Evolutionary conservation across 1,140 invertebrate genomes (phyloP), one percentile per base, ranked within the genome.

Genomic region (Pseudomyrmex dendroicus): DNA sequence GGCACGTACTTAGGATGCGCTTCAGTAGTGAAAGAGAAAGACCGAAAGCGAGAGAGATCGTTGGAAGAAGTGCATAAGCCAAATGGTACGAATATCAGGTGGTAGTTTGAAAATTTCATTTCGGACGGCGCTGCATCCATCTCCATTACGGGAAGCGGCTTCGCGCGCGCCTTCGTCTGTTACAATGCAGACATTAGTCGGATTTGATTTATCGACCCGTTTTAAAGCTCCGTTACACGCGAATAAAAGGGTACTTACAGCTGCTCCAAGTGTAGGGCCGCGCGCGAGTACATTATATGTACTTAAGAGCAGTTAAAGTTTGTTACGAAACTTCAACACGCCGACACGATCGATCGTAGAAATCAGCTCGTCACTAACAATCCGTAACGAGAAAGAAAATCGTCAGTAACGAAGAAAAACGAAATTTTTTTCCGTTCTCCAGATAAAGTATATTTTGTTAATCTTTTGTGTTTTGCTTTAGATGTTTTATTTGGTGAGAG

Each of bases 191-290:
- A 77, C 73, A 77, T 77, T 77, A 77, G 73, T 76, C 59, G 73
- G 50, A 77, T 77, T 67, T 77, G 73, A 77, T 77, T 77, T 77
- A 77, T 77, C 73, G 73, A 77, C n/a, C 73, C 73, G 25, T 76
- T 76, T 76, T 76, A 67, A 76, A 76, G 73, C 48, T 67, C 62
- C 62, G 22, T 76, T 76, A 76, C 73, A 76, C 61, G 73, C 62
- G 25, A 77, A 77, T 77, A 66, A 77, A 74, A 77, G 62, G 62
- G 25, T 50, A 66, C 64, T 77, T 77, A 77, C 62, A 48, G 62
- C 48, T 66, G 62, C 48, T 66, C 25, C 73, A 44, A 76, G 61
- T 76, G 73, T 54, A 52, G 61, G 46, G 10, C 56, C 35, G 10
- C 12, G 7, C 50, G 73, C 62, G 25, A 66, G 25, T 44, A 48